These are phyloP conservation scores for Drosophila albomicans DNA, from an alignment of 1,140 invertebrate genomes.

Conservation along the genomic window DNA sequence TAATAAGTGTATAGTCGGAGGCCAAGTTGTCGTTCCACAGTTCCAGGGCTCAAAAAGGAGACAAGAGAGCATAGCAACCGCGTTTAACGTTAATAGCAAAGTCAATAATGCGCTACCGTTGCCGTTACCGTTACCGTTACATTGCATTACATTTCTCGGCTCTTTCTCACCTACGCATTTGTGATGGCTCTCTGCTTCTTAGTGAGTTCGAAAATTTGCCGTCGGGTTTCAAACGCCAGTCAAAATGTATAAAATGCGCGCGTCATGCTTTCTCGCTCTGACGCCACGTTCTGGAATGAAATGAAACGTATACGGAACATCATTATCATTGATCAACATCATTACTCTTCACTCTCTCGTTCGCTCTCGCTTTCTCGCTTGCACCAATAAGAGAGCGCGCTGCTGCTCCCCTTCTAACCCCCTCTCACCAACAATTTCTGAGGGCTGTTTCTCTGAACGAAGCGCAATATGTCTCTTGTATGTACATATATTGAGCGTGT, in stretches of 20 bases:
- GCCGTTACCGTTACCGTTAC: slow-evolving; percentile 27
- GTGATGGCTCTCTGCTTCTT: neutral
- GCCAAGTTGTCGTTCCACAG: slow-evolving; percentile 12
- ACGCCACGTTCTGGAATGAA: slow-evolving; percentile 46
- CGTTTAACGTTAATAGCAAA: slow-evolving; percentile 23
- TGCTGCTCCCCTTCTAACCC: neutral
- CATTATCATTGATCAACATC: slow-evolving; percentile 65
- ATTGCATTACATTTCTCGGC: slow-evolving; percentile 27
- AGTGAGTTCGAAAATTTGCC: slow-evolving; percentile 33
- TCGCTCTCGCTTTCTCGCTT: slow-evolving; percentile 36
- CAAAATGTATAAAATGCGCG: slow-evolving; percentile 50
- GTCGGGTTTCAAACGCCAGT: slow-evolving; percentile 42
- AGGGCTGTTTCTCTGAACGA: slow-evolving; percentile 41
- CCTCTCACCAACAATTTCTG: neutral
- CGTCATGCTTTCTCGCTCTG: slow-evolving; percentile 72
- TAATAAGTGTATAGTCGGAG: slow-evolving; percentile 27
- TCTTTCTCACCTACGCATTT: slow-evolving; percentile 41
- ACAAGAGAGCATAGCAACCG: slow-evolving; percentile 39
- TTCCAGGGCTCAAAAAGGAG: slow-evolving; percentile 34
- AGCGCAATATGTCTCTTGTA: slow-evolving; percentile 45
- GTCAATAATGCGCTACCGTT: slow-evolving; percentile 20
- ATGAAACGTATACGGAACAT: slow-evolving; percentile 49
- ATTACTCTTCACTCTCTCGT: slow-evolving; percentile 28
- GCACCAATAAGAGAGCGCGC: slow-evolving; percentile 40
- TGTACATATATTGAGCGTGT: slow-evolving; percentile 1